Evolutionary conservation across 2,888 invertebrate species (phyloP).

Genomic region (Platerodrilus igneus): DNA sequence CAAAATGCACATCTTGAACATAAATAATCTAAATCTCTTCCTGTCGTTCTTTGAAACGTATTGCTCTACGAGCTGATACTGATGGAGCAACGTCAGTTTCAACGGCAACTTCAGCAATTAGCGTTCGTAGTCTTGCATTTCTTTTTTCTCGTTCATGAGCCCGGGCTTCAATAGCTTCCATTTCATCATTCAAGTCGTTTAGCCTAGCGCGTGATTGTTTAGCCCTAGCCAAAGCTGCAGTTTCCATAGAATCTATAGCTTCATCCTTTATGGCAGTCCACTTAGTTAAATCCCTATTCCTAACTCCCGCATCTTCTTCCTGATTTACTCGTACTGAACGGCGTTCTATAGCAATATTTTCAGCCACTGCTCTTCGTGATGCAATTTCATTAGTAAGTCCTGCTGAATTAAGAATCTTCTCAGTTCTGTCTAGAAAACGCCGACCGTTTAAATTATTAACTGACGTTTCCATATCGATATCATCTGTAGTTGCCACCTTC

Average conservation of each 20-base stretch:
- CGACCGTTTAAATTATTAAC: slow-evolving; percentile 56
- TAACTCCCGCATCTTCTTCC: slow-evolving; percentile 26
- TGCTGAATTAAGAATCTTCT: slow-evolving; percentile 61
- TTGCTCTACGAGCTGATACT: slow-evolving; percentile 25
- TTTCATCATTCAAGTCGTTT: slow-evolving; percentile 69
- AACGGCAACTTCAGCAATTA: slow-evolving; percentile 57
- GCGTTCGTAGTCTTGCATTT: slow-evolving; percentile 63
- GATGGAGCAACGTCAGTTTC: slow-evolving; percentile 43
- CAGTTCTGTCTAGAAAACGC: slow-evolving; percentile 55
- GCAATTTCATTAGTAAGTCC: slow-evolving; percentile 56
- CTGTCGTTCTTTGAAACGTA: slow-evolving; percentile 33
- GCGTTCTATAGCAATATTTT: slow-evolving; percentile 45
- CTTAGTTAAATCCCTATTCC: slow-evolving; percentile 50
- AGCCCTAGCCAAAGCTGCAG: slow-evolving; percentile 60
- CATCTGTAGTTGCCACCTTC: slow-evolving; percentile 57
- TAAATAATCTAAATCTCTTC: slow-evolving; percentile 31
- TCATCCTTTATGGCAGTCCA: slow-evolving; percentile 56
- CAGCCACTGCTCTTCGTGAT: slow-evolving; percentile 41
- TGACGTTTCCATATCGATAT: slow-evolving; percentile 60
- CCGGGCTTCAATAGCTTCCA: slow-evolving; percentile 65
- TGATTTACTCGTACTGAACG: slow-evolving; percentile 42
- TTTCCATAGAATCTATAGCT: slow-evolving; percentile 5
- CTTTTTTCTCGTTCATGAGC: slow-evolving; percentile 67
- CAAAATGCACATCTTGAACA: slow-evolving; percentile 43
- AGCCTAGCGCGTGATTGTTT: slow-evolving; percentile 63